These are phyloP conservation scores for Apamea sordens DNA, from an alignment of 2,888 invertebrate species.

Conservation along the genomic window DNA sequence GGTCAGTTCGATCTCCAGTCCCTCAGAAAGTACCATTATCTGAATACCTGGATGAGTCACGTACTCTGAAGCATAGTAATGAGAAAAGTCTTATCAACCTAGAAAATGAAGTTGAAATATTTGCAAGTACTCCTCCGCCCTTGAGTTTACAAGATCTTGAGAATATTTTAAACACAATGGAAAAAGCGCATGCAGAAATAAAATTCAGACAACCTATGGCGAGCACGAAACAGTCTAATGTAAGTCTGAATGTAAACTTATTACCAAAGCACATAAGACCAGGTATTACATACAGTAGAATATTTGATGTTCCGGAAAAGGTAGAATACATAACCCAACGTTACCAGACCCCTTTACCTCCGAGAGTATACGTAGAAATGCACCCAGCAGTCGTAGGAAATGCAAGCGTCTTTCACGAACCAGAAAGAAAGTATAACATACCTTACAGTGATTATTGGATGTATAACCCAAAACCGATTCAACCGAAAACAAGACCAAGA, in stretches of 20 bases:
- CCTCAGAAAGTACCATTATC: constrained; percentile 36
- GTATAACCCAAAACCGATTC: constrained; percentile 11
- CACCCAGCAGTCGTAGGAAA: constrained; percentile 19
- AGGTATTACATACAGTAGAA: constrained; percentile 23
- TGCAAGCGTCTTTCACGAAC: constrained; percentile 28
- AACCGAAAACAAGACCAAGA: neutral
- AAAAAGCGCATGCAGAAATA: constrained; percentile 62
- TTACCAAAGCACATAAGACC: constrained; percentile 64
- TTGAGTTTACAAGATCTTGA: constrained; percentile 82
- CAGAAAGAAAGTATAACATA: constrained; percentile 3
- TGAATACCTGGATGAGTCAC: constrained; percentile 65
- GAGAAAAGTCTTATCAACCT: constrained; percentile 79
- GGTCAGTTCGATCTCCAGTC: constrained; percentile 83
- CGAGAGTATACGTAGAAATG: constrained; percentile 3
- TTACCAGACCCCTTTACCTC: constrained; percentile 2
- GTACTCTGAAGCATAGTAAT: constrained; percentile 73
- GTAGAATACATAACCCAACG: constrained; percentile 16
- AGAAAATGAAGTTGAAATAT: constrained; percentile 81
- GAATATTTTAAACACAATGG: constrained; percentile 79
- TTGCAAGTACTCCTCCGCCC: constrained; percentile 73
- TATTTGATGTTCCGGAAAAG: constrained; percentile 15
- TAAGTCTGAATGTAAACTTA: constrained; percentile 78
- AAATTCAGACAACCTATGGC: constrained; percentile 41
- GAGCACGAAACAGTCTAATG: constrained; percentile 47
- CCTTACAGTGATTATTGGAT: constrained; percentile 46